phyloP scores from a whole-genome alignment of 2,888 invertebrate species.

The Coenonympha glycerion region DNA sequence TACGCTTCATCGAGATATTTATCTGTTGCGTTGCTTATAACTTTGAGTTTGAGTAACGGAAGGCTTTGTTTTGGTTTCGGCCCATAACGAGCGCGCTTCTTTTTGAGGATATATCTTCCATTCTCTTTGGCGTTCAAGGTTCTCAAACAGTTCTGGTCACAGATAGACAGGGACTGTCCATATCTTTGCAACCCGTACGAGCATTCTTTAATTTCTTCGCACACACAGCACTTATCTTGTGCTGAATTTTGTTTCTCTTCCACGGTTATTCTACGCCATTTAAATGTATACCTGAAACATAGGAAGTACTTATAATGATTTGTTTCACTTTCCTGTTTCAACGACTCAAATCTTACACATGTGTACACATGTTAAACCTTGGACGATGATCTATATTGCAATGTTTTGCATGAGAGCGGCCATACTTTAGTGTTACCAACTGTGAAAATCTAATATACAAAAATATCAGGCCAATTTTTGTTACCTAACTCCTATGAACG shows the following conservation, averaged over 20 bases:
- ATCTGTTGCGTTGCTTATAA: conserved; percentile 71
- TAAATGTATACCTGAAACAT: conserved; percentile 71
- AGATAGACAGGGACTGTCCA: conserved; percentile 68
- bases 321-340: too few relatives aligned
- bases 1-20: conserved; percentile 71
- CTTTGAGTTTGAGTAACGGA: conserved; percentile 65
- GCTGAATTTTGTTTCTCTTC: conserved; percentile 42
- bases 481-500: too few relatives aligned
- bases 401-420: too few relatives aligned
- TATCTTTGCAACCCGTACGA: conserved; percentile 67
- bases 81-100: conserved; percentile 32
- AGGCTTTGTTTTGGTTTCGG: conserved; percentile 33
- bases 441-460: too few relatives aligned
- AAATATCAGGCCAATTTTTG: too few relatives aligned
- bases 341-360: too few relatives aligned
- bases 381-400: too few relatives aligned
- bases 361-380: too few relatives aligned
- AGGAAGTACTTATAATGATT: too few relatives aligned
- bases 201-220: conserved; percentile 66
- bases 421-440: too few relatives aligned
- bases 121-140: conserved; percentile 58
- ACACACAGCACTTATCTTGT: conserved; percentile 62
- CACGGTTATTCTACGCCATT: conserved; percentile 69
- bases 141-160: conserved; percentile 76
- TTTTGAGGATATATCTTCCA: conserved; percentile 55